These are phyloP conservation scores for Oxyura jamaicensis DNA, from an alignment of 2,113 vertebrate genomes.

Conservation along the genomic window DNA sequence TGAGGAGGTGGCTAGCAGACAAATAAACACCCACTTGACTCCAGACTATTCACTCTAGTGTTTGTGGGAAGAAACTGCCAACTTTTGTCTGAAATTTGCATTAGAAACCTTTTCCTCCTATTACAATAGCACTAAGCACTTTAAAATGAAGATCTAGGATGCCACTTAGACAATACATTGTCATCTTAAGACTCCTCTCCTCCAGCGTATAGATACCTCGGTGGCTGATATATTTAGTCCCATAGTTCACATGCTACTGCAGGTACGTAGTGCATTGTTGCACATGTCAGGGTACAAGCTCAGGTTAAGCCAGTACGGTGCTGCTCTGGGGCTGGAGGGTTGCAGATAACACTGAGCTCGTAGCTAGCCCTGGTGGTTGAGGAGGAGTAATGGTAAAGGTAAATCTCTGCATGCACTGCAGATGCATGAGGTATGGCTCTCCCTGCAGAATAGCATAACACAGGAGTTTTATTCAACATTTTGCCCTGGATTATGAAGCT, in stretches of 20 bases:
- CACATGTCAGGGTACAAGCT: neutral
- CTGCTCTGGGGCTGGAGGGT: neutral
- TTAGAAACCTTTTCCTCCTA: neutral
- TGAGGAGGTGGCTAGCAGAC: neutral
- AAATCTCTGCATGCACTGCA: neutral
- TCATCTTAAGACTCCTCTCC: neutral
- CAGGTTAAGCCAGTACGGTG: neutral
- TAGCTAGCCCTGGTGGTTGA: neutral
- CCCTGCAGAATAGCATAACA: neutral
- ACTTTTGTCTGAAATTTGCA: neutral
- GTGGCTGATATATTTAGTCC: neutral
- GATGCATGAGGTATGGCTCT: neutral
- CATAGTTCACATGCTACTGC: neutral
- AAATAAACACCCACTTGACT: neutral
- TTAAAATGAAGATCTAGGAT: neutral
- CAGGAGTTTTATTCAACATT: neutral
- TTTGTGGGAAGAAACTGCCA: neutral
- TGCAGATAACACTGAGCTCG: neutral
- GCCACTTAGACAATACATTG: neutral
- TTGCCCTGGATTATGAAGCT: neutral
- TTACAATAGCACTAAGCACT: neutral
- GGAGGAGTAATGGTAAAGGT: neutral
- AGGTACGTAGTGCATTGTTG: fast-evolving
- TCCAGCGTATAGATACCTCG: neutral
- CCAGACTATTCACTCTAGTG: neutral